These are phyloP conservation scores for Pangasius krempfi DNA, from an alignment of 2,797 vertebrate species.

Conservation along the genomic window DNA sequence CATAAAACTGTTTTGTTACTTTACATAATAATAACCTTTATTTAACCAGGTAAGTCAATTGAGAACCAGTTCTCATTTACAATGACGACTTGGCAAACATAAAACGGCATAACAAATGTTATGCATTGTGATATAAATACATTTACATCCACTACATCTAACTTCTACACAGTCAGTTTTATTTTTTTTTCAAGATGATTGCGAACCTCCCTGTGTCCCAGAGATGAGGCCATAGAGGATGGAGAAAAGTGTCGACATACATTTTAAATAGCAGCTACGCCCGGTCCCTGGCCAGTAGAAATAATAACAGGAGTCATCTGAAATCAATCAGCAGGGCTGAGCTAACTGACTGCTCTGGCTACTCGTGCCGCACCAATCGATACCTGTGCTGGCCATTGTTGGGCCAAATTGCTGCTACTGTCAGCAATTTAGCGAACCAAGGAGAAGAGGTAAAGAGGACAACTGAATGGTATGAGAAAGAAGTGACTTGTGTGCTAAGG, in stretches of 20 bases:
- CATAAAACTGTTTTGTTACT: not conserved
- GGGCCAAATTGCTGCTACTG: slow-evolving; percentile 59
- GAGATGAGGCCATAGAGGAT: slow-evolving; percentile 31
- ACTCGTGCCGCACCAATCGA: slow-evolving; percentile 52
- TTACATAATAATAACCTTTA: not conserved
- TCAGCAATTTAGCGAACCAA: slow-evolving; percentile 54
- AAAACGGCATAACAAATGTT: not conserved
- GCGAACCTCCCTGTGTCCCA: not conserved
- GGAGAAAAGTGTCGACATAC: slow-evolving; percentile 48
- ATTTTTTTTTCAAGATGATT: slow-evolving; percentile 16
- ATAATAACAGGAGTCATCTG: slow-evolving; percentile 62
- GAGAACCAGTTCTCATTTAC: too few species aligned
- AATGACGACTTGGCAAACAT: too few species aligned
- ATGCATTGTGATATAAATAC: not conserved
- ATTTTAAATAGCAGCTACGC: slow-evolving; percentile 54
- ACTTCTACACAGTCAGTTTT: not conserved
- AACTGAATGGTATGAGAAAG: slow-evolving; percentile 7
- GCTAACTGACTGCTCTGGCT: slow-evolving; percentile 59
- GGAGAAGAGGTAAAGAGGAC: slow-evolving; percentile 23
- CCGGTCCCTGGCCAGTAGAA: slow-evolving; percentile 46
- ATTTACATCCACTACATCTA: not conserved
- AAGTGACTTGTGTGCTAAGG: slow-evolving; percentile 8
- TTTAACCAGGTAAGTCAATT: too few species aligned
- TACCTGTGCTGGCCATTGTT: slow-evolving; percentile 53
- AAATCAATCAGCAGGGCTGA: slow-evolving; percentile 54